phyloP scores from a whole-genome alignment of 2,888 invertebrate genomes.

The Leptinotarsa rubiginosa region DNA sequence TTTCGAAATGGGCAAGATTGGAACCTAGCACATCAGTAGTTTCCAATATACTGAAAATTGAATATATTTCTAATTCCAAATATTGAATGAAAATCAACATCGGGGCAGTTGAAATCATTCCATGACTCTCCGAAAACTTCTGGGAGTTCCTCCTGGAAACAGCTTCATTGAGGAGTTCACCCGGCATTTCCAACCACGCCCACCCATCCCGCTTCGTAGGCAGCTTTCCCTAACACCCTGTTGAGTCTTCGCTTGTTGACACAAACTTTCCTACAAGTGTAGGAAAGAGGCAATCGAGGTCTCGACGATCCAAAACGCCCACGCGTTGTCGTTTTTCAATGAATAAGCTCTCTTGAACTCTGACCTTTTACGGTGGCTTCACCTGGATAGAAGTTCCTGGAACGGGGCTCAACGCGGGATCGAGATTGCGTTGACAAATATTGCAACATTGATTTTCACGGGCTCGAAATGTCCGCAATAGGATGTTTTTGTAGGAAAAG shows the following conservation, averaged over 20 bases:
- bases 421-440: slow-evolving; percentile 9
- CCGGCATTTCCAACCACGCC: slow-evolving; percentile 7
- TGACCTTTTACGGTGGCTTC: slow-evolving; percentile 21
- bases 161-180: not conserved
- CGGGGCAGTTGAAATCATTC: too few relatives aligned
- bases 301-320: not conserved
- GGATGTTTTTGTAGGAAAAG: too few relatives aligned
- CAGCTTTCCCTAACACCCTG: slow-evolving; percentile 3
- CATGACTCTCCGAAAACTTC: not conserved
- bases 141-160: not conserved
- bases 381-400: slow-evolving; percentile 18
- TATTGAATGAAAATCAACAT: too few relatives aligned
- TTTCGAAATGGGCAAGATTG: too few relatives aligned
- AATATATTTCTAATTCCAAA: too few relatives aligned
- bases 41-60: too few relatives aligned
- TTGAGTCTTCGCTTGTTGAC: slow-evolving; percentile 2
- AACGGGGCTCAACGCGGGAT: slow-evolving; percentile 9
- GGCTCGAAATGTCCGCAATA: not conserved
- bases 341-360: slow-evolving; percentile 14
- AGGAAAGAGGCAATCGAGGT: not conserved
- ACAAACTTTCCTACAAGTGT: slow-evolving; percentile 4
- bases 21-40: too few relatives aligned
- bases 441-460: slow-evolving; percentile 17
- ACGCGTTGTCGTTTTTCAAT: slow-evolving; percentile 1
- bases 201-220: not conserved